phyloP scores from a whole-genome alignment of 2,888 invertebrate species.

The Pilophorus perplexus region DNA sequence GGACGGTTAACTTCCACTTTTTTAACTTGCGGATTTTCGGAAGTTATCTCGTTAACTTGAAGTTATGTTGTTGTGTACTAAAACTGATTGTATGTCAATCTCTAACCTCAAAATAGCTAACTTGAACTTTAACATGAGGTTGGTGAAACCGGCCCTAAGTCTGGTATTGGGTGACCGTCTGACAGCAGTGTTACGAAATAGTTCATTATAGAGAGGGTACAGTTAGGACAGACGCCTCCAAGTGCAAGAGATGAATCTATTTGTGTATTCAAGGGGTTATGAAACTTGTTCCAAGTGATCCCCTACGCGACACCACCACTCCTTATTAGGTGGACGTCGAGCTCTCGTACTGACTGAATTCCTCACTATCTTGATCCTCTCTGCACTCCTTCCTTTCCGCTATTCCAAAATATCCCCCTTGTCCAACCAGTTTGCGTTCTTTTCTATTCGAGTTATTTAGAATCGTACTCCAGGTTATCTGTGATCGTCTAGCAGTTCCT shows the following conservation, averaged over 20 bases:
- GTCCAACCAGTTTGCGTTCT: background rate
- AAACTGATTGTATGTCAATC: too few species aligned
- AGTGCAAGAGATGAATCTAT: slow-evolving; percentile 17
- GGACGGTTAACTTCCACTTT: too few species aligned
- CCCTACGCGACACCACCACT: background rate
- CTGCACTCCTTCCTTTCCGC: background rate
- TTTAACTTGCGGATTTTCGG: too few species aligned
- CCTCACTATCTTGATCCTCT: background rate
- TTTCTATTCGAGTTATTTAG: background rate
- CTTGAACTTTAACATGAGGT: too few species aligned
- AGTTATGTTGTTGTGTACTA: too few species aligned
- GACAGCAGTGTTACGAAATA: slow-evolving; percentile 19
- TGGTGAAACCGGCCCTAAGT: too few species aligned
- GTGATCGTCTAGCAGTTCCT: background rate
- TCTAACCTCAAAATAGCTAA: too few species aligned
- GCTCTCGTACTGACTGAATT: background rate
- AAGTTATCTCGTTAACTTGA: too few species aligned
- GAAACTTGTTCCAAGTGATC: slow-evolving; percentile 13
- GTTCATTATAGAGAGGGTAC: slow-evolving; percentile 16
- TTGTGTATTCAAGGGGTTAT: slow-evolving; percentile 19
- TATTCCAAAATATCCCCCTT: background rate
- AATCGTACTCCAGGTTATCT: background rate
- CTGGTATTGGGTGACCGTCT: too few species aligned
- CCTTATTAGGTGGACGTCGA: slow-evolving; percentile 22
- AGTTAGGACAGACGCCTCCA: slow-evolving; percentile 13